These are phyloP conservation scores for Drosophila ercepeae DNA, from an alignment of 1,140 invertebrate species.

Conservation along the genomic window DNA sequence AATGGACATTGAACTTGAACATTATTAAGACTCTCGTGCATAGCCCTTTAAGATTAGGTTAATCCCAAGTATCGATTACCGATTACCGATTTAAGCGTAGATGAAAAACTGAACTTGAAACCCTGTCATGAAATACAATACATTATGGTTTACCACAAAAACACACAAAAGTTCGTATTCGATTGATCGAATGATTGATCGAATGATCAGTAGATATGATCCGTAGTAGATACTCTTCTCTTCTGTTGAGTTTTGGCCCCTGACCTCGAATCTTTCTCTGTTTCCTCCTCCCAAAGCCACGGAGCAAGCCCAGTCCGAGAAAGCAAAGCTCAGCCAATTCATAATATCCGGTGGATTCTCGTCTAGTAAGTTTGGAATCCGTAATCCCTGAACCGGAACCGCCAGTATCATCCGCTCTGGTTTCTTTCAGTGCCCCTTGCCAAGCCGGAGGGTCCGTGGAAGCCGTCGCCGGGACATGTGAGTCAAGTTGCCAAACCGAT, in stretches of 20 bases:
- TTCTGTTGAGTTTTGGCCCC: conserved; percentile 11
- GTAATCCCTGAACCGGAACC: not conserved
- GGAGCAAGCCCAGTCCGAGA: not conserved
- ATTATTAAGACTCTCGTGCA: conserved; percentile 54
- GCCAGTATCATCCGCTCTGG: not conserved
- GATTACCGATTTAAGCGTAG: conserved; percentile 72
- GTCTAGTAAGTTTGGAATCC: not conserved
- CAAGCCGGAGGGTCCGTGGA: conserved; percentile 42
- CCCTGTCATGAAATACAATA: conserved; percentile 59
- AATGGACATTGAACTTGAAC: conserved; percentile 77
- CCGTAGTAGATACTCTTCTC: conserved; percentile 6
- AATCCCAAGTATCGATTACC: conserved; percentile 73
- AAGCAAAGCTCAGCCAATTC: not conserved
- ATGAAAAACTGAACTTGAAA: conserved; percentile 59
- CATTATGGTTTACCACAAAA: conserved; percentile 20
- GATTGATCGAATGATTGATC: not conserved
- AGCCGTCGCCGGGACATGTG: conserved; percentile 53
- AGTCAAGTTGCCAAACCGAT: conserved; percentile 47
- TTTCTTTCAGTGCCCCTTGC: conserved; percentile 1
- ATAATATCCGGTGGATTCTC: not conserved
- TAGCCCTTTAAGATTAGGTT: conserved; percentile 71
- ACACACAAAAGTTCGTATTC: conserved; percentile 7
- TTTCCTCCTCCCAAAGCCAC: not conserved
- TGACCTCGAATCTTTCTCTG: conserved; percentile 56
- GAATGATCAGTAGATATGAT: not conserved